Evolutionary conservation across 2,888 invertebrate species (phyloP).

Genomic region (Tiliacea citrago): DNA sequence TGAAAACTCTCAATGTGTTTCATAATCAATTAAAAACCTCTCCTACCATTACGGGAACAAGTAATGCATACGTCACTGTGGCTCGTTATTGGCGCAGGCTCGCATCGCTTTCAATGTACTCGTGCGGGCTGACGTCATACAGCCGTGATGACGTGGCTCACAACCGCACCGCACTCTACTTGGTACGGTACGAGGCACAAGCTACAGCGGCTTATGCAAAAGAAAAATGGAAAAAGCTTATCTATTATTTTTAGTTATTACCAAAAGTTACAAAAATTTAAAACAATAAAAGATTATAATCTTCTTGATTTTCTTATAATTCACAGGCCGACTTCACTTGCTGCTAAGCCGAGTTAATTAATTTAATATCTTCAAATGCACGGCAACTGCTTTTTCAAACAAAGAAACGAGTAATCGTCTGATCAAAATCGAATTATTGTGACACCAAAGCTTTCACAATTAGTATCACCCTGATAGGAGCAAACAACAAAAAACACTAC

Average conservation of each 20-base stretch:
- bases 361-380: background rate
- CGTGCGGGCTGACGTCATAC: conserved; percentile 58
- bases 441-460: background rate
- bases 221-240: background rate
- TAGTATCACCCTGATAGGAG: background rate
- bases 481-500: background rate
- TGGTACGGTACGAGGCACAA: background rate
- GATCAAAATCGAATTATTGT: background rate
- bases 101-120: conserved; percentile 56
- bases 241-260: background rate
- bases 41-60: conserved; percentile 12
- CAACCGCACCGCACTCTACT: conserved; percentile 46
- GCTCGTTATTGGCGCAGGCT: conserved; percentile 58
- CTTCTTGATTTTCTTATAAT: background rate
- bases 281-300: background rate
- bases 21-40: conserved; percentile 12
- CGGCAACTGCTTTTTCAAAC: background rate
- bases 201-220: background rate
- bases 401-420: background rate
- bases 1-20: background rate
- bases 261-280: no score
- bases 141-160: conserved; percentile 53
- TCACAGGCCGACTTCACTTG: background rate
- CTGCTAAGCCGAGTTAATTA: background rate
- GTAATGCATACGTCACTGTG: conserved; percentile 55